Evolutionary conservation across 1,140 invertebrate genomes (phyloP), one percentile per base, ranked within the genome.

Genomic region (Heliconius himera): DNA sequence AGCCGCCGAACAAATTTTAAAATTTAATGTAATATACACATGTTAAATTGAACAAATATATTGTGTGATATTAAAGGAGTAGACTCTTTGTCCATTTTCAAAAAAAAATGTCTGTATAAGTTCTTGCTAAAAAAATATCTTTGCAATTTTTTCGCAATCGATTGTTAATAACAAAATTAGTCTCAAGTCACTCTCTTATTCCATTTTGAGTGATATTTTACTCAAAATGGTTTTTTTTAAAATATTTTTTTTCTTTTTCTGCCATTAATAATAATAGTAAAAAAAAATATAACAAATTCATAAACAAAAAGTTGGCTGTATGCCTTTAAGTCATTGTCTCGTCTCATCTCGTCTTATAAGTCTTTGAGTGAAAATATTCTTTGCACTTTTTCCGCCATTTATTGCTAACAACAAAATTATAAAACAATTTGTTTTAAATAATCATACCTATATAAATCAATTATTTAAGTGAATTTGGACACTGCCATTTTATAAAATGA

Each of bases 401-500:
- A 13, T 26, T 66, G 13, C 22, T 26, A 6, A 33, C 8, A 76
- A 70, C 13, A 9, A 41, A 75, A 75, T 29, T 66, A 2, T 22
- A 26, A 66, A 60, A 16, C 3, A 66, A 36, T 26, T 76, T 60
- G 41, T 38, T 70, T 60, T 70, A 70, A 49, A 70, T 41, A 29
- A 66, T 60, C 11, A 66, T 11, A 13, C 11, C 9, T 26, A 66
- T 66, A 29, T 66, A 22, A 29, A 66, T 66, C 60, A 29, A 66
- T 66, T 66, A 66, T 11, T 66, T 66, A 26, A 66, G 26, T 66
- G n/a, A 66, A 16, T 66, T 26, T 78, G 82, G 74, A 78, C 79
- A 81, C 79, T 81, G 79, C 79, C 80, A 79, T 79, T 78, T 79
- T 81, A 20, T 77, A 54, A 74, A 81, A 74, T 66, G 18, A 66